These are phyloP conservation scores for Neoascia interrupta DNA, from an alignment of 2,888 invertebrate species.

Conservation along the genomic window DNA sequence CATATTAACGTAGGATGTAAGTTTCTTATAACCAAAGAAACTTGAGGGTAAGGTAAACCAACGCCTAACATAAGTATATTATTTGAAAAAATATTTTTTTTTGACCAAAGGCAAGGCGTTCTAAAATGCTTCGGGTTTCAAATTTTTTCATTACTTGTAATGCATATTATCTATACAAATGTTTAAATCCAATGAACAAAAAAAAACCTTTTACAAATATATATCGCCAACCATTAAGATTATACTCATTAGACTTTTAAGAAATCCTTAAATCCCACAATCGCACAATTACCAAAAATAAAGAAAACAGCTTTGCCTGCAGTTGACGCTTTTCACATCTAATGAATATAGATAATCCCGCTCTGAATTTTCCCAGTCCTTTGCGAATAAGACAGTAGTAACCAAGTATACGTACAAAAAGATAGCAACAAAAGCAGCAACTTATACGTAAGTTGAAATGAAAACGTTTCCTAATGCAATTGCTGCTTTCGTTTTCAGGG, in stretches of 20 bases:
- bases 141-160: not conserved
- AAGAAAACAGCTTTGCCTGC: slow-evolving; percentile 18
- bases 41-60: too few relatives aligned
- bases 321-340: slow-evolving; percentile 16
- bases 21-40: too few relatives aligned
- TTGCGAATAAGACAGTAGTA: slow-evolving; percentile 16
- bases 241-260: not conserved
- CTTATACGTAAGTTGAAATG: slow-evolving; percentile 33
- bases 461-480: slow-evolving; percentile 34
- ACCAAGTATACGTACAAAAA: slow-evolving; percentile 5
- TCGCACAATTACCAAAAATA: slow-evolving; percentile 9
- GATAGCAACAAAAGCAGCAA: slow-evolving; percentile 10
- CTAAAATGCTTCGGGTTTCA: too few relatives aligned
- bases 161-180: too few relatives aligned
- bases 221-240: not conserved
- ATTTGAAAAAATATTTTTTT: too few relatives aligned
- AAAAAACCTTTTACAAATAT: not conserved
- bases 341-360: slow-evolving; percentile 24
- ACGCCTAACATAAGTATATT: too few relatives aligned
- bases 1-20: too few relatives aligned
- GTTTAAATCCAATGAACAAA: too few relatives aligned
- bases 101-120: too few relatives aligned
- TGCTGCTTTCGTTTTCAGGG: slow-evolving; percentile 22
- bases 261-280: slow-evolving; percentile 2
- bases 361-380: not conserved